phyloP scores from a whole-genome alignment of 1,140 invertebrate genomes.

The Lepidurus couesii region DNA sequence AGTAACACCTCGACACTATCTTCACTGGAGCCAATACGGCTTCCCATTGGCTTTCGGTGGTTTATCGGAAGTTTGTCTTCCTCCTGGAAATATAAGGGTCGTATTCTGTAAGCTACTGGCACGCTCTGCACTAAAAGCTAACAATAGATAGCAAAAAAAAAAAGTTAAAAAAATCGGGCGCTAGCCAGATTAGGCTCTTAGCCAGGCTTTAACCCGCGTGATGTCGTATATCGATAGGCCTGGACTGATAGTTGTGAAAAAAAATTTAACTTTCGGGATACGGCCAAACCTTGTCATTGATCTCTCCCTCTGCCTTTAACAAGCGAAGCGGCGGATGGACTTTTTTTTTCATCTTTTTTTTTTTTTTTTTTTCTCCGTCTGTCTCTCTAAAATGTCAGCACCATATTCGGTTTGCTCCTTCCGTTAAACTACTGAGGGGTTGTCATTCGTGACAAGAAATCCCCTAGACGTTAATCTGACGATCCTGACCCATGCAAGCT shows the following conservation, averaged over 20 bases:
- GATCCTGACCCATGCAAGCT: neutral
- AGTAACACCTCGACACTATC: neutral
- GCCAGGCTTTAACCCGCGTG: constrained; percentile 1
- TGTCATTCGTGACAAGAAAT: neutral
- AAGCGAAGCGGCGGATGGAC: neutral
- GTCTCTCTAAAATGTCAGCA: neutral
- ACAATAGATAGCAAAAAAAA: neutral
- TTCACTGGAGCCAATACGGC: too few relatives aligned
- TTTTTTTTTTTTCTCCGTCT: neutral
- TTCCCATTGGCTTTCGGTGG: too few relatives aligned
- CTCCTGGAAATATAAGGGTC: too few relatives aligned
- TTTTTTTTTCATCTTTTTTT: neutral
- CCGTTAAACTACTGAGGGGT: neutral
- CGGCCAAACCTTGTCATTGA: neutral
- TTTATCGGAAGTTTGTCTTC: too few relatives aligned
- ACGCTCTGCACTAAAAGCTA: neutral
- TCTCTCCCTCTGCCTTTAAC: neutral
- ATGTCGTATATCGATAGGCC: neutral
- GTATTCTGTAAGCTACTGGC: too few relatives aligned
- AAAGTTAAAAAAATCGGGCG: neutral
- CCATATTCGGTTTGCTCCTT: neutral
- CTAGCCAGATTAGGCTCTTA: neutral
- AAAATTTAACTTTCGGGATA: neutral
- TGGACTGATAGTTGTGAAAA: neutral
- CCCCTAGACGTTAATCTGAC: neutral